A percentile compares a stretch with the other conserved stretches of the same genome.
Conservation (phyloP, 2,113 vertebrate genomes). For the Aphelocoma coerulescens region DNA sequence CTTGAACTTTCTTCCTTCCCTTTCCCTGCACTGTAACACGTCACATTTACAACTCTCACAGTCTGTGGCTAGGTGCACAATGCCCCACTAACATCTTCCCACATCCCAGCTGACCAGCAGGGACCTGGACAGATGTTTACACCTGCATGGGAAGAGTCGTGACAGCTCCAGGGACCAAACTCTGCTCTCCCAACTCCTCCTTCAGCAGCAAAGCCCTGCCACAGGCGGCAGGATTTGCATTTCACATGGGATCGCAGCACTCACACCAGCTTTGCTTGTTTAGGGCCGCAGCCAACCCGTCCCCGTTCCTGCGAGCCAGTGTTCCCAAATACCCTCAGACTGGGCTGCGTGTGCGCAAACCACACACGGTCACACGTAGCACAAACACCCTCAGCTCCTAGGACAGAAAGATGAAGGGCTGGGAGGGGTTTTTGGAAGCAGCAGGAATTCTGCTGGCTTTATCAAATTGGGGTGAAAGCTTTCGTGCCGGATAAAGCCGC, state of each 20-base stretch:
- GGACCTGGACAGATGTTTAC: not conserved
- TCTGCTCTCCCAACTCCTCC: not conserved
- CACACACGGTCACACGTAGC: not conserved
- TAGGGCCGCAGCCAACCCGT: not conserved
- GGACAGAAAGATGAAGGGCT: not conserved
- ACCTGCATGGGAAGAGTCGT: not conserved
- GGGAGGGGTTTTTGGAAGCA: not conserved
- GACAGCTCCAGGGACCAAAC: not conserved
- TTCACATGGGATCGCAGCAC: not conserved
- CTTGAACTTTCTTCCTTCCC: not conserved
- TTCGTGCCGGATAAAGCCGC: not conserved
- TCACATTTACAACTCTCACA: not conserved
- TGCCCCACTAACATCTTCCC: not conserved
- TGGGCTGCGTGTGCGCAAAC: not conserved
- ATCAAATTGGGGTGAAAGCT: not conserved
- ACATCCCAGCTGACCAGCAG: not conserved
- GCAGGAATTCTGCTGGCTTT: not conserved
- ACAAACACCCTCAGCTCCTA: not conserved
- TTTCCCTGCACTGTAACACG: not conserved
- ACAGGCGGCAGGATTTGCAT: not conserved
- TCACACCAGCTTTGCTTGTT: conserved; percentile 18
- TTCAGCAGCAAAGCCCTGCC: not conserved
- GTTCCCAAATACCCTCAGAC: not conserved
- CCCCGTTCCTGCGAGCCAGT: not conserved
- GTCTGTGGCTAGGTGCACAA: not conserved